Evolutionary conservation across 1,140 invertebrate species (phyloP), one percentile per base, ranked within the genome.

Genomic region (Wasmannia auropunctata): DNA sequence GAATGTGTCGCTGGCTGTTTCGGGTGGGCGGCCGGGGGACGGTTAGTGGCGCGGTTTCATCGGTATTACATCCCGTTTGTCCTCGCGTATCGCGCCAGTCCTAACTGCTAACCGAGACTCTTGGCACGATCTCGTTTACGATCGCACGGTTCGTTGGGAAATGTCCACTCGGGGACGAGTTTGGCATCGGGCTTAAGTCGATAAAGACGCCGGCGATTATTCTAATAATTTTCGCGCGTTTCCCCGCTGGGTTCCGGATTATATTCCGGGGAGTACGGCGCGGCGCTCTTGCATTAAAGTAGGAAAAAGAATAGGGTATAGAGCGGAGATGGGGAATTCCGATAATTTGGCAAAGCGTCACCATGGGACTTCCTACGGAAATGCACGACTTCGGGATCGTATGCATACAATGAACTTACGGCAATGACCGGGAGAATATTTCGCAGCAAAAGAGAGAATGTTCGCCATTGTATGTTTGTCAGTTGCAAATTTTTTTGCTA

Each of bases 131-230:
- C 69, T 54, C 60, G 63, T 86, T 43, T 85, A 85, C 62, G 86
- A 77, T 67, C 54, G 46, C 28, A 85, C 40, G 81, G 67, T 79
- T 90, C 86, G 88, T 90, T 90, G 79, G 74, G 56, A 63, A 65
- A 54, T 28, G 69, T 62, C 58, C 81, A 65, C 80, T 43, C 46
- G 31, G 85, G n/a, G 67, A 51, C 63, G 63, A 74, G 34, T 90
- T n/a, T 91, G 89, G 89, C 86, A 88, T 90, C 25, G 83, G 25
- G 60, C 58, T 90, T 90, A 83, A 87, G 80, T 87, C 88, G 89
- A 90, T 89, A 90, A 90, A 90, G 86, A 84, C 81, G 76, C 86
- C 88, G 70, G 70, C 65, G 88, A 90, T 90, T 87, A 87, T 90
- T 87, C 63, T 72, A 90, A 90, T 90, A 87, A 90, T 83, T 90